Evolutionary conservation across 2,888 invertebrate genomes (phyloP), one percentile per base, ranked within the genome.

Genomic region (Rotaria macrura): DNA sequence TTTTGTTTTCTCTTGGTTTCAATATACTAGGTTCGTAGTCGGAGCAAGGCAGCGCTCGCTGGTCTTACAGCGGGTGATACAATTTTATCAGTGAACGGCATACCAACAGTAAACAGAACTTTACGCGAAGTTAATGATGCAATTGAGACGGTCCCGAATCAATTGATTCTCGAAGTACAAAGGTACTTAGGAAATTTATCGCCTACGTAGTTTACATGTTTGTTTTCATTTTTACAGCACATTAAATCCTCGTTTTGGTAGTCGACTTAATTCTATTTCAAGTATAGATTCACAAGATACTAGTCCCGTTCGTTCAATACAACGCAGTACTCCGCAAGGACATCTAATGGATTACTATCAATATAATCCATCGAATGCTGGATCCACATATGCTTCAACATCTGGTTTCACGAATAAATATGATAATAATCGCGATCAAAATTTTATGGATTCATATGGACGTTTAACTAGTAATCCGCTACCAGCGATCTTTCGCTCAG

Each of bases 401-500:
- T 20, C 79, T 14, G n/a, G n/a, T 43, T n/a, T n/a, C n/a, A 34
- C 6, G 34, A 40, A 43, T 79, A 23, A 79, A 43, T 34, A 34
- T 14, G 40, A 43, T 43, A 79, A 79, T 43, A 43, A 25, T 40
- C n/a, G n/a, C 1, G 43, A 79, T 43, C 79, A 38, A 43, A 25
- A 43, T 79, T 79, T n/a, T 79, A 79, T 23, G n/a, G 79, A 79
- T n/a, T n/a, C 40, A 1, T 79, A 43, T 79, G 79, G 79, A 79
- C 79, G 79, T 43, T 43, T 25, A n/a, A 79, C 43, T n/a, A 20
- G 9, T n/a, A 79, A 79, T 79, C 79, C 79, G 43, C 25, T 79
- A 43, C 79, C 79, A 43, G 25, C 79, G 23, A 43, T 79, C 0
- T 79, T 79, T 79, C 79, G 79, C 20, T 43, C 79, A 25, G 43